phyloP scores from a whole-genome alignment of 1,140 invertebrate genomes.

The Drosophila mauritiana region DNA sequence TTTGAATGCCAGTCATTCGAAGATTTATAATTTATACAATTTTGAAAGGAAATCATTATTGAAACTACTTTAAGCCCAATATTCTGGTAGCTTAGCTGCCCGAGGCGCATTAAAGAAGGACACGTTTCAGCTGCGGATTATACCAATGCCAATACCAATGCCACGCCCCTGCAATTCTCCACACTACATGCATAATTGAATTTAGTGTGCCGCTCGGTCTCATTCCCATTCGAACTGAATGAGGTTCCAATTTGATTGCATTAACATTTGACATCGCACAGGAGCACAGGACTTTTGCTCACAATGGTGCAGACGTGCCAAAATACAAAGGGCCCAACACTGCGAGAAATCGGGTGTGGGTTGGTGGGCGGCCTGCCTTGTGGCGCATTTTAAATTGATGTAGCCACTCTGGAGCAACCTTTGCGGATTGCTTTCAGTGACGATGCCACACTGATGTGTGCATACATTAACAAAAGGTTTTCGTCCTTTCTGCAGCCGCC shows the following conservation, averaged over 20 bases:
- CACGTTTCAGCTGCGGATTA: slow-evolving; percentile 22
- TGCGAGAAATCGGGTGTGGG: background rate
- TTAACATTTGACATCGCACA: slow-evolving; percentile 60
- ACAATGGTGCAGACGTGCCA: slow-evolving; percentile 37
- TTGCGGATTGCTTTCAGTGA: background rate
- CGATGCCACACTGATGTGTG: slow-evolving; percentile 19
- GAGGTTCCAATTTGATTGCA: slow-evolving; percentile 64
- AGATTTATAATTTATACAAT: no score
- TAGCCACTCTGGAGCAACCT: background rate
- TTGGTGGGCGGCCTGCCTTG: no score
- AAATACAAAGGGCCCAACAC: slow-evolving; percentile 27
- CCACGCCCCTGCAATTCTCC: background rate
- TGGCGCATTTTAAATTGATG: background rate
- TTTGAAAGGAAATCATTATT: background rate
- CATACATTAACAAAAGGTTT: slow-evolving; percentile 60
- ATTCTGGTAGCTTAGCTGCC: no score
- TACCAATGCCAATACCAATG: no score
- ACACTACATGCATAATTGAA: slow-evolving; percentile 51
- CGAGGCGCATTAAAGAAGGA: slow-evolving; percentile 4
- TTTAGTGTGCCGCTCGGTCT: slow-evolving; percentile 21
- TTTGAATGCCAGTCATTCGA: slow-evolving; percentile 20
- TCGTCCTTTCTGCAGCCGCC: slow-evolving; percentile 33
- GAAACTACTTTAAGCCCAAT: background rate
- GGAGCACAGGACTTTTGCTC: slow-evolving; percentile 30
- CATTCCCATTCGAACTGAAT: slow-evolving; percentile 34